Conservation (phyloP, 2,888 invertebrate species). For the Serrognathus titanus region DNA sequence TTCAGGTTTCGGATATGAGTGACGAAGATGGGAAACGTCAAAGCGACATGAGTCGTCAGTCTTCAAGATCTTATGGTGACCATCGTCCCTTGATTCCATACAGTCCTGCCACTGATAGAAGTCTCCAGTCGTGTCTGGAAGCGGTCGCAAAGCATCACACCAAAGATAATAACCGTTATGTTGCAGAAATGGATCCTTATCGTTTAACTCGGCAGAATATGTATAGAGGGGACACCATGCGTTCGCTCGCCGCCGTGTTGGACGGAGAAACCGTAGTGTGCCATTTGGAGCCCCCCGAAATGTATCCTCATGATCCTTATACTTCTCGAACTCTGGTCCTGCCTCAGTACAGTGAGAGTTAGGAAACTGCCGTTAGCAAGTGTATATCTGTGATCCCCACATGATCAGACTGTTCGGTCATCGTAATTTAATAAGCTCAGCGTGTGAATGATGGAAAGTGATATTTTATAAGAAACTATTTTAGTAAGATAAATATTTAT, state of each 20-base stretch:
- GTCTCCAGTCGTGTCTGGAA: slow-evolving; percentile 40
- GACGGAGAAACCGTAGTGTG: slow-evolving; percentile 85
- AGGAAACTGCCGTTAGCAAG: slow-evolving; percentile 50
- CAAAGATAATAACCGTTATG: slow-evolving; percentile 46
- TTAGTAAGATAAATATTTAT: slow-evolving; percentile 42
- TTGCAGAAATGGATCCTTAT: slow-evolving; percentile 53
- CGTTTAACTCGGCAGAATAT: slow-evolving; percentile 53
- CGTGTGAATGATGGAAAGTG: slow-evolving; percentile 48
- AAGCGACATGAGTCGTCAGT: slow-evolving; percentile 67
- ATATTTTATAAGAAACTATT: slow-evolving; percentile 50
- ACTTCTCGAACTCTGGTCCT: slow-evolving; percentile 55
- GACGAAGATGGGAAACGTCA: slow-evolving; percentile 74
- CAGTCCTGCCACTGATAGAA: slow-evolving; percentile 61
- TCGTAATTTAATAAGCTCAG: slow-evolving; percentile 41
- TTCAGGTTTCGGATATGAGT: slow-evolving; percentile 72
- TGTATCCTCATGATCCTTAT: slow-evolving; percentile 51
- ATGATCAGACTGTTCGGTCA: slow-evolving; percentile 44
- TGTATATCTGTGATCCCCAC: slow-evolving; percentile 52
- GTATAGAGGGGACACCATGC: slow-evolving; percentile 57
- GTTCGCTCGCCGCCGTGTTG: slow-evolving; percentile 71
- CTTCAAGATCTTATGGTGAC: slow-evolving; percentile 75
- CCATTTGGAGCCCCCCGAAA: slow-evolving; percentile 71
- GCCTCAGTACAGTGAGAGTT: slow-evolving; percentile 63
- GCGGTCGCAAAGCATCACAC: slow-evolving; percentile 45
- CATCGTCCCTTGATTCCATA: slow-evolving; percentile 78